Base-by-base conservation (phyloP, 2,113 vertebrate genomes). In the Prinia subflava region DNA sequence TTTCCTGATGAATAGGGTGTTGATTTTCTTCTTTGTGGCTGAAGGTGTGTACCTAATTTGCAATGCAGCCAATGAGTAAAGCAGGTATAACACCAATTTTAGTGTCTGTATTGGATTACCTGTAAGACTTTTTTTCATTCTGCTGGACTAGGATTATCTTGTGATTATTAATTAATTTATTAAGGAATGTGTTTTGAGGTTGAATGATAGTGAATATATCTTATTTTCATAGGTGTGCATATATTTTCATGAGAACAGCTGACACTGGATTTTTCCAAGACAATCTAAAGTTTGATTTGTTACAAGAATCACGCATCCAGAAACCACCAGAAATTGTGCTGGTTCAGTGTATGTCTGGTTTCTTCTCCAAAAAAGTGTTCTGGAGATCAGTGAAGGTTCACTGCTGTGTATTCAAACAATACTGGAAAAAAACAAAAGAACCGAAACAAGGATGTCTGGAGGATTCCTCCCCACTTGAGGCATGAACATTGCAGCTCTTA, bases 21-120 rank as follows among this genome's bases (percentile, higher is more conserved):
- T 94, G 81, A 53, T 95, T 95, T 86, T 92, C 84, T 96, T 81
- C 63, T 81, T 92, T 70, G 73, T 90, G 87, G 65, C 69, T 89
- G 46, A 65, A 94, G 83, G 68, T 14, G 35, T 74, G 68, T 81
- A 10, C 8, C 0, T 41, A 28, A 53, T 62, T 90, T 77, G 59
- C 33, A n/a, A 5, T 1, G 1, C 15, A 67, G 33, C 22, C 59
- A 62, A 14, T 53, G 30, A 88, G 22, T 65, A 68, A 83, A 77
- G 30, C 22, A 28, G 13, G 11, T 65, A 1, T 18, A 41, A 70
- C 90, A 50, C 11, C 19, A 70, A 12, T 95, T 86, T 67, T 85
- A 13, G 37, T 89, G 70, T 88, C 59, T 63, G 5, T 96, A 50
- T 53, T 94, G 56, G 78, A 73, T 21, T 42, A 42, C 41, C 33